Conservation (phyloP, 1,140 invertebrate genomes). For the Brachionus sp. region DNA sequence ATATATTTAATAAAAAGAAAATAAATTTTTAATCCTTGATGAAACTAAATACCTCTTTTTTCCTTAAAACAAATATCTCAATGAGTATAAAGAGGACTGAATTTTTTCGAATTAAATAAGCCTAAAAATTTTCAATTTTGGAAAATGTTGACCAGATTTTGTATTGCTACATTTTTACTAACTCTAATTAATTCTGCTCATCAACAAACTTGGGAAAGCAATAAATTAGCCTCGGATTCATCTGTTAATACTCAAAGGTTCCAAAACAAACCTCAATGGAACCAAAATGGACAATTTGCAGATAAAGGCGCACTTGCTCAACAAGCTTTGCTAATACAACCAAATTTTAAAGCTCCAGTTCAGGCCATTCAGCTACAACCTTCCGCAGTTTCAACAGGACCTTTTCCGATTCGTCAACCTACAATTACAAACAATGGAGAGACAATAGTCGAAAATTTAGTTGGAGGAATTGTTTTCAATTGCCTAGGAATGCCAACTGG, state of each 20-base stretch:
- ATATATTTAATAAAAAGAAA: not conserved
- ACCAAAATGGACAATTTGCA: not conserved
- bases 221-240: not conserved
- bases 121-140: not conserved
- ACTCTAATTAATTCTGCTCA: not conserved
- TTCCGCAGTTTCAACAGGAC: not conserved
- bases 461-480: conserved; percentile 13
- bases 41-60: not conserved
- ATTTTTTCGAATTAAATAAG: not conserved
- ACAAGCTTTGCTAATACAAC: not conserved
- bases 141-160: not conserved
- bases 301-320: not conserved
- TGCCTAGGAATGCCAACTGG: not conserved
- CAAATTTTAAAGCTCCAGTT: not conserved
- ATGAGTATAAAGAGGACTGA: not conserved
- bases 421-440: conserved; percentile 15
- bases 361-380: not conserved
- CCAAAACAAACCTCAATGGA: not conserved
- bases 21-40: not conserved
- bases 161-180: not conserved
- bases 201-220: not conserved
- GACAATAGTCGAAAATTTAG: not conserved
- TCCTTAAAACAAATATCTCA: no score
- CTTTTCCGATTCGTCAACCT: not conserved
- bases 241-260: not conserved